A percentile compares a stretch with the other conserved stretches of the same genome.
Evolutionary conservation across 2,888 invertebrate species (phyloP).

Genomic region (Eledone cirrhosa): DNA sequence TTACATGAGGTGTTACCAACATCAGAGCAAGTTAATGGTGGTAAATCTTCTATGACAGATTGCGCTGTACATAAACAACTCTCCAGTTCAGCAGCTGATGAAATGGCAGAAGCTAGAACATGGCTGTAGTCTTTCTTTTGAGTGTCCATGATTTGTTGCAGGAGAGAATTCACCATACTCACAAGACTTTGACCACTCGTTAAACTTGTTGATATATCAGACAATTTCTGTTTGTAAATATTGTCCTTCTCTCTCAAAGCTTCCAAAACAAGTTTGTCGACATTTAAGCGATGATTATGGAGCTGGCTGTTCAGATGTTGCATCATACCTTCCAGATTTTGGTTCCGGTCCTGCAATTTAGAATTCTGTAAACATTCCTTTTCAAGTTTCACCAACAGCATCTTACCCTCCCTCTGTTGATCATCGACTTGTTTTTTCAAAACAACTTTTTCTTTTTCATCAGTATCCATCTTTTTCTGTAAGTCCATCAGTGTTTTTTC

Average conservation of each 20-base stretch:
- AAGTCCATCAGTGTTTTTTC: constrained; percentile 46
- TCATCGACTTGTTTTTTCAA: constrained; percentile 53
- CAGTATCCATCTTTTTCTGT: constrained; percentile 45
- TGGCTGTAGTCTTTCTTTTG: constrained; percentile 28
- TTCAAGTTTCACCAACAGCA: constrained; percentile 10
- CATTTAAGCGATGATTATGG: constrained; percentile 6
- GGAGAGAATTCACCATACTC: constrained; percentile 15
- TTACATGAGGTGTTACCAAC: constrained; percentile 34
- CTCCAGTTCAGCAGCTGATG: constrained; percentile 24
- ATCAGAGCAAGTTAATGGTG: neutral
- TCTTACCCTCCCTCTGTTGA: constrained; percentile 10
- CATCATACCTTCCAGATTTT: neutral
- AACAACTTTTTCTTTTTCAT: constrained; percentile 50
- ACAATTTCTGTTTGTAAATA: constrained; percentile 19
- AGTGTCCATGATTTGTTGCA: constrained; percentile 26
- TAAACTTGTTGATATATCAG: constrained; percentile 15
- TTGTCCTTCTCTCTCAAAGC: neutral
- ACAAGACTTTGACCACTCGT: constrained; percentile 5
- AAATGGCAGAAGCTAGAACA: constrained; percentile 17
- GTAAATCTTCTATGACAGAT: neutral
- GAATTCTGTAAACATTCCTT: neutral
- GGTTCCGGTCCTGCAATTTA: neutral
- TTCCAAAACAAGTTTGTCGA: constrained; percentile 1
- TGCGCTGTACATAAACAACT: constrained; percentile 22
- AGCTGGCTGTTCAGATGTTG: neutral